A percentile compares a stretch with the other conserved stretches of the same genome.
These are phyloP conservation scores for Planiliza haematocheilus DNA, from an alignment of 2,113 vertebrate genomes.

Conservation along the genomic window DNA sequence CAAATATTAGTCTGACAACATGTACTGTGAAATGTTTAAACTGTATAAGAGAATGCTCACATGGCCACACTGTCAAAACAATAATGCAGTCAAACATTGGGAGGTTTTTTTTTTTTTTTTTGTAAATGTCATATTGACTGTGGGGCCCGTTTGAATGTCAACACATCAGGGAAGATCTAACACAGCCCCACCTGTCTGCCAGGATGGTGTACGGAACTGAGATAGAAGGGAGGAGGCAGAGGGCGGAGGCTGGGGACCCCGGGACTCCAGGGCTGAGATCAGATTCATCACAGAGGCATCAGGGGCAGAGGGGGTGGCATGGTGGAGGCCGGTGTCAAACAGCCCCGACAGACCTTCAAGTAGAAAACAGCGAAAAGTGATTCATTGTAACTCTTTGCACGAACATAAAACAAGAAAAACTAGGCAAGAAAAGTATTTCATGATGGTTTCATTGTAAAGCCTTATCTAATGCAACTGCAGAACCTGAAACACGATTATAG, in stretches of 20 bases:
- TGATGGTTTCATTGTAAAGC: not conserved
- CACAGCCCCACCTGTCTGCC: conserved; percentile 90
- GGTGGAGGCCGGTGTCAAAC: conserved; percentile 94
- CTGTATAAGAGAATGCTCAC: conserved; percentile 5
- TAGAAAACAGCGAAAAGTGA: conserved; percentile 24
- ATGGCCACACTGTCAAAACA: conserved; percentile 24
- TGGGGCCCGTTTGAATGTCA: conserved; percentile 67
- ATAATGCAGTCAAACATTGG: conserved; percentile 43
- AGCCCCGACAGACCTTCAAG: conserved; percentile 90
- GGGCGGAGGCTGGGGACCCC: conserved; percentile 92
- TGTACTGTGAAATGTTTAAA: not conserved
- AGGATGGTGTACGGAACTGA: conserved; percentile 94
- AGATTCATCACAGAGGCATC: conserved; percentile 97
- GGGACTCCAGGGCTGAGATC: conserved; percentile 94
- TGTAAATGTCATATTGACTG: conserved; percentile 73
- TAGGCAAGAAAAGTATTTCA: not conserved
- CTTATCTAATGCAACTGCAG: not conserved
- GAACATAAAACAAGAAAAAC: not conserved
- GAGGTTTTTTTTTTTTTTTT: conserved; percentile 6
- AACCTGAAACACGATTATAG: not conserved
- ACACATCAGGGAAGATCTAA: conserved; percentile 50
- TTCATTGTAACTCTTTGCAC: not conserved
- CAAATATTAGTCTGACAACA: not conserved
- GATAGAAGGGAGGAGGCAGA: conserved; percentile 95
- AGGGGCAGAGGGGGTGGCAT: conserved; percentile 88